These are phyloP conservation scores for Crotalus viridis DNA, from an alignment of 2,113 vertebrate species.

Conservation along the genomic window DNA sequence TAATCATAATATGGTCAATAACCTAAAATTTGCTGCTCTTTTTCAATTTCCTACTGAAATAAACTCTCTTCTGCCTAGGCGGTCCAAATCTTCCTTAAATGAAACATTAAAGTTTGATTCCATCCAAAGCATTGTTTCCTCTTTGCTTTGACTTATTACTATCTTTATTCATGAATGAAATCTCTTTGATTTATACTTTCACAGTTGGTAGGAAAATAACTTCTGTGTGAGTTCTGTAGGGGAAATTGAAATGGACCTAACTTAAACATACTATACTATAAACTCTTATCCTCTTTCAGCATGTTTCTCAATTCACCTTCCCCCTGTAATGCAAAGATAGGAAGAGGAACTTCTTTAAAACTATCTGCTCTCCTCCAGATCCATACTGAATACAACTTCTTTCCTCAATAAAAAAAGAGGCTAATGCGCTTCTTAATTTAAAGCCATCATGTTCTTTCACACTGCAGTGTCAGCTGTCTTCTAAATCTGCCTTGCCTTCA, in stretches of 20 bases:
- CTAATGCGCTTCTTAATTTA: not conserved
- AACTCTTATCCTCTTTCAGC: not conserved
- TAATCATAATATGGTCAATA: not conserved
- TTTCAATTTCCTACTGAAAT: not conserved
- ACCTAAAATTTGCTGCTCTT: not conserved
- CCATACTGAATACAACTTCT: not conserved
- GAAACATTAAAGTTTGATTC: not conserved
- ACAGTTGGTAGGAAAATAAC: not conserved
- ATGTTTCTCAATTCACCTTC: not conserved
- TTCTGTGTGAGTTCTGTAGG: not conserved
- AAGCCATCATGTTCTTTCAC: not conserved
- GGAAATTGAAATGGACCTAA: not conserved
- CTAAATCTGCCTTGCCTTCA: not conserved
- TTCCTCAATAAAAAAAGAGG: not conserved
- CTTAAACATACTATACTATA: not conserved
- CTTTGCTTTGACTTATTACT: not conserved
- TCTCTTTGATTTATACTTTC: not conserved
- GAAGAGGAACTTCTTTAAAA: not conserved
- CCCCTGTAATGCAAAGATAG: not conserved
- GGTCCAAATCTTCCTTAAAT: not conserved
- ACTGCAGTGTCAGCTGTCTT: not conserved
- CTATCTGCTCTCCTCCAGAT: not conserved
- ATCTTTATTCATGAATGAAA: not conserved
- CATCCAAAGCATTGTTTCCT: not conserved
- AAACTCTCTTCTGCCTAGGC: not conserved